phyloP scores from a whole-genome alignment of 2,113 vertebrate genomes.

The Corvus hawaiiensis region DNA sequence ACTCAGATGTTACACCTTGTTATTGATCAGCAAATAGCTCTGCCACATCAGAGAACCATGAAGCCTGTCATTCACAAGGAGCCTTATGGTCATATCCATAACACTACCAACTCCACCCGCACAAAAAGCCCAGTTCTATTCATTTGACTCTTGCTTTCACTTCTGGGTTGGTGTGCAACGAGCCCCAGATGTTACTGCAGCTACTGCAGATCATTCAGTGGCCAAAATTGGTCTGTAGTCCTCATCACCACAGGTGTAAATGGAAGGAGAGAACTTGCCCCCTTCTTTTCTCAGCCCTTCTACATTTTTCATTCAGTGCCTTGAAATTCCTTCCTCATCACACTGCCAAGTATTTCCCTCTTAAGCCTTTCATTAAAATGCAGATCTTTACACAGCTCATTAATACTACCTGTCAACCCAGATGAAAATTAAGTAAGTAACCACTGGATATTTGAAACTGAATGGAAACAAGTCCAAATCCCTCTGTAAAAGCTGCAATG shows the following conservation, averaged over 20 bases:
- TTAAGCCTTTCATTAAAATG: neutral
- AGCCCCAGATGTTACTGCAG: neutral
- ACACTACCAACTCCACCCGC: neutral
- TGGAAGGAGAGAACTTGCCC: neutral
- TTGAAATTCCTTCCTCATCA: neutral
- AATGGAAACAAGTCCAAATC: neutral
- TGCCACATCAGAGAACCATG: neutral
- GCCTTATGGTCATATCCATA: accelerated
- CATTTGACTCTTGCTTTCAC: neutral
- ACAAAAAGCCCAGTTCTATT: neutral
- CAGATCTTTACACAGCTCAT: neutral
- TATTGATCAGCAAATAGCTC: neutral
- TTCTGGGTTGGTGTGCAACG: neutral
- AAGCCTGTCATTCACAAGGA: neutral
- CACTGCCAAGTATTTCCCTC: neutral
- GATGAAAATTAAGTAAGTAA: neutral
- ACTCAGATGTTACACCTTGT: neutral
- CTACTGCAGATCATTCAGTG: neutral
- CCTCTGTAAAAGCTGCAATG: neutral
- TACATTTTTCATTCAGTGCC: neutral
- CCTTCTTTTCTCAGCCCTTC: neutral
- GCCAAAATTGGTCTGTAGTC: accelerated
- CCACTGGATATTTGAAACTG: neutral
- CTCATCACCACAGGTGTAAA: neutral
- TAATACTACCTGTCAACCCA: neutral